Evolutionary conservation across 2,113 vertebrate species (phyloP), one percentile per base, ranked within the genome.

Genomic region (Bubo bubo): DNA sequence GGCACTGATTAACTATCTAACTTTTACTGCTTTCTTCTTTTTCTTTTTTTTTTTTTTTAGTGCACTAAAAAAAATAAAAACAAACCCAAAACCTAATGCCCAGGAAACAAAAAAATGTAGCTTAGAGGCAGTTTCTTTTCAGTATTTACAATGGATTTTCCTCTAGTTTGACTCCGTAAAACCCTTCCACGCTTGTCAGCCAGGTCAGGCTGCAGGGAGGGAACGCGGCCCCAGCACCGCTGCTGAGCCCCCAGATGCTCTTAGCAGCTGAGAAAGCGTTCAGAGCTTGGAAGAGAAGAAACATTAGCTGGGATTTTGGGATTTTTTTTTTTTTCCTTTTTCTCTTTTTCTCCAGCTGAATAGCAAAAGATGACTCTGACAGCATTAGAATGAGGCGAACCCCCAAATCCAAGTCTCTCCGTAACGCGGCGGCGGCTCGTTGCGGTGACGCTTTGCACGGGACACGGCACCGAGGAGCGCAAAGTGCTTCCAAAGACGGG

Each of bases 371-470:
- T 8, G 12, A 37, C 37, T 21, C 50, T 2, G 19, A 35, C 2
- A 41, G n/a, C 27, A 7, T 5, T 22, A 16, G 24, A 35, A 56
- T 0, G 8, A 30, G 56, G 24, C 1, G 4, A 82, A 59, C 6
- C 72, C 55, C 67, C 43, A 35, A 24, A 53, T 4, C 71, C 47
- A 6, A 49, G 56, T 14, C 19, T 41, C 55, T 14, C 67, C 4
- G 4, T 1, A 8, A 27, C 4, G 10, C 2, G 2, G 35, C 1
- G 4, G 32, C 4, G 3, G 39, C 60, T 74, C 23, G 0, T n/a
- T 12, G 32, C 6, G 1, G 41, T 1, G 32, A 21, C 7, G 74
- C 63, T 92, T 26, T 8, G 50, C 28, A 5, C 2, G 2, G 50
- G 35, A 37, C 4, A 8, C 8, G 5, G 49, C 81, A 18, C 52